Percentiles rank a stretch among this genome's conserved stretches.
Conservation (phyloP, 2,113 vertebrate genomes). For the Pogonocichla stellata region DNA sequence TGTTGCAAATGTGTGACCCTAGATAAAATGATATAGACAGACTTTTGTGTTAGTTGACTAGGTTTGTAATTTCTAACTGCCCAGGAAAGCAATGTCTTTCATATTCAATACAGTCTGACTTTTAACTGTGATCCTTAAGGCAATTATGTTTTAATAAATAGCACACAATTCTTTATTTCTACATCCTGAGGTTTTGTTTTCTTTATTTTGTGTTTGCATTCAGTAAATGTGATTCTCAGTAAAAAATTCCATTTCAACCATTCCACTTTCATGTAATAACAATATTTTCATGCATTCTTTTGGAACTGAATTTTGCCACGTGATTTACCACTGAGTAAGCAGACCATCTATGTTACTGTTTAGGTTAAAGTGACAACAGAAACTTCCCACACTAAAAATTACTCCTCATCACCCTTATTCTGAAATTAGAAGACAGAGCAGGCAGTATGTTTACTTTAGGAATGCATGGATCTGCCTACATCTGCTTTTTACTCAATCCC, state of each 20-base stretch:
- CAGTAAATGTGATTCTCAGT: not conserved
- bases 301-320: not conserved
- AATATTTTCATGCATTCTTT: not conserved
- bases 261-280: not conserved
- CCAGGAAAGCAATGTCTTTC: not conserved
- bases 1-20: not conserved
- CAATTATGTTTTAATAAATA: slow-evolving; percentile 53
- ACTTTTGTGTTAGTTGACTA: not conserved
- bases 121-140: slow-evolving; percentile 24
- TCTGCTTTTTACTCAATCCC: not conserved
- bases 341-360: not conserved
- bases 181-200: not conserved
- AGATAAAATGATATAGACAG: not conserved
- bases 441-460: not conserved
- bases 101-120: not conserved
- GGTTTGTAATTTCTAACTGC: not conserved
- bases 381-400: slow-evolving; percentile 5
- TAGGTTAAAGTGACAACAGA: not conserved
- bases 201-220: slow-evolving; percentile 1
- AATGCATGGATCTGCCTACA: not conserved
- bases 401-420: not conserved
- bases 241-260: not conserved
- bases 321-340: not conserved
- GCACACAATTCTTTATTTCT: slow-evolving; percentile 25
- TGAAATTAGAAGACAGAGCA: not conserved